Conservation (phyloP, 2,797 vertebrate genomes). For the Myotis findleyi region DNA sequence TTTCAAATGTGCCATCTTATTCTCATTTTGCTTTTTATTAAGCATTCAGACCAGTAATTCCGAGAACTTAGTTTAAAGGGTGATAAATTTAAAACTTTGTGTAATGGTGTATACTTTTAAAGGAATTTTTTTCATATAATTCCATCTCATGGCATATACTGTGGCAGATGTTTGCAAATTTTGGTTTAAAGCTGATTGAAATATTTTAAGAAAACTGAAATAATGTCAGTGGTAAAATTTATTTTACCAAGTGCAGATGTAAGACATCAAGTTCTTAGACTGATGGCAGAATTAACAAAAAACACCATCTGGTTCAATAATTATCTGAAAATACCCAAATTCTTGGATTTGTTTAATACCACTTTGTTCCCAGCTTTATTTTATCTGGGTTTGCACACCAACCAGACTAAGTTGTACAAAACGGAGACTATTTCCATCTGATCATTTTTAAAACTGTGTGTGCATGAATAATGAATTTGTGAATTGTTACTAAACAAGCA, state of each 20-base stretch:
- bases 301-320: conserved; percentile 96
- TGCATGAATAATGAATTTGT: conserved; percentile 90
- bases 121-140: conserved; percentile 85
- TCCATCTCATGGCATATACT: conserved; percentile 83
- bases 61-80: conserved; percentile 74
- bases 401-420: conserved; percentile 88
- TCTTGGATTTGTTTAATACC: conserved; percentile 90
- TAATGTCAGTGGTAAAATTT: conserved; percentile 91
- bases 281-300: conserved; percentile 94
- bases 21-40: conserved; percentile 67
- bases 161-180: conserved; percentile 92
- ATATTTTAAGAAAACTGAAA: conserved; percentile 92
- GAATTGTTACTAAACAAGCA: conserved; percentile 93
- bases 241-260: conserved; percentile 92
- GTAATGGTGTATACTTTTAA: conserved; percentile 83
- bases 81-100: conserved; percentile 80
- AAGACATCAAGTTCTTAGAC: conserved; percentile 92
- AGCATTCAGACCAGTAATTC: conserved; percentile 70
- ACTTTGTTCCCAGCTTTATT: conserved; percentile 90
- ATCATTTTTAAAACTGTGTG: conserved; percentile 87
- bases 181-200: conserved; percentile 90
- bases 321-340: conserved; percentile 91
- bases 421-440: conserved; percentile 89
- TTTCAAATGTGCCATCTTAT: not conserved
- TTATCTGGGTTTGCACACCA: conserved; percentile 90